These are phyloP conservation scores for Condylura cristata DNA, from an alignment of 2,113 vertebrate species.

Conservation along the genomic window DNA sequence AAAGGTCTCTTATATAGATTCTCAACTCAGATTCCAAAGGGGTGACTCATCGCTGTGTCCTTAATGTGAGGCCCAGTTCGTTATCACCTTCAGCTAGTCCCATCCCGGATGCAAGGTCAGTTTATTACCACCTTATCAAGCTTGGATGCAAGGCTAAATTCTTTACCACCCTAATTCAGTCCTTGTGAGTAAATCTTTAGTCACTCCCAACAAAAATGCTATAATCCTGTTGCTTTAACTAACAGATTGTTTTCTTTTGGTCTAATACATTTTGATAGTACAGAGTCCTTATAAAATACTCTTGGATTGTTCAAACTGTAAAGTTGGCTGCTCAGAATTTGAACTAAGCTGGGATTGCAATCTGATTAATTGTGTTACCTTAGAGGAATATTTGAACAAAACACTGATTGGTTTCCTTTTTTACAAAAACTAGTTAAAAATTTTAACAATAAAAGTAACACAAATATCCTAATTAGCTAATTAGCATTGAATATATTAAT, in stretches of 20 bases:
- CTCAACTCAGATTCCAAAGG: too few species aligned
- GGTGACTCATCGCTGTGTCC: too few species aligned
- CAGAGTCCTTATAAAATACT: conserved; percentile 30
- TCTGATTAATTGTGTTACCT: conserved; percentile 65
- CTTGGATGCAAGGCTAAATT: too few species aligned
- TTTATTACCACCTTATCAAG: too few species aligned
- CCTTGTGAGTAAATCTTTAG: too few species aligned
- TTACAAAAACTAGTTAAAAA: conserved; percentile 24
- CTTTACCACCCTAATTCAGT: too few species aligned
- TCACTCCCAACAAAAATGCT: too few species aligned
- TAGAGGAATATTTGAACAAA: background rate
- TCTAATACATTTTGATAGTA: conserved; percentile 10
- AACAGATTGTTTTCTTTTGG: conserved; percentile 15
- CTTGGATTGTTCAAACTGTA: background rate
- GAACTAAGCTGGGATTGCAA: conserved; percentile 26
- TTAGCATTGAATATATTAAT: too few species aligned
- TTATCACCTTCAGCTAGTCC: too few species aligned
- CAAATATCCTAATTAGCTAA: background rate
- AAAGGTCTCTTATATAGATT: too few species aligned
- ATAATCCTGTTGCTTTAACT: conserved; percentile 33
- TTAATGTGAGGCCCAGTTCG: too few species aligned
- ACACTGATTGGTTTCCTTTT: background rate
- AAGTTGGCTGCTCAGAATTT: conserved; percentile 27
- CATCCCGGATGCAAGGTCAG: too few species aligned
- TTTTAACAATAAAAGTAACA: conserved; percentile 60